Evolutionary conservation across 2,797 vertebrate species (phyloP).

Genomic region (Semaprochilodus insignis): DNA sequence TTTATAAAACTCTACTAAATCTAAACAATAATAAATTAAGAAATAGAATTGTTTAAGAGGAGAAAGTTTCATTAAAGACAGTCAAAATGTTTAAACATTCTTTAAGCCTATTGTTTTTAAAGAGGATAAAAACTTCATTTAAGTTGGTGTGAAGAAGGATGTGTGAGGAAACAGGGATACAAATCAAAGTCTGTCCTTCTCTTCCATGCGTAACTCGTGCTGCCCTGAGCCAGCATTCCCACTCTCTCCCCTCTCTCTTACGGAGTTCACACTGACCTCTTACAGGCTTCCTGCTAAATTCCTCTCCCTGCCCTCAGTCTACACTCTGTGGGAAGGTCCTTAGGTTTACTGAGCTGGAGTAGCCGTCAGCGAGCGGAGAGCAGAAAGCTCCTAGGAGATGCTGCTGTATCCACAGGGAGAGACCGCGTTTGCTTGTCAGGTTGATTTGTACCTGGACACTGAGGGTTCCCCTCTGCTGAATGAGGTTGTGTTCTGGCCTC

Average conservation of each 20-base stretch:
- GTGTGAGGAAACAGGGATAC: background rate
- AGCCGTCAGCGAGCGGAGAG: background rate
- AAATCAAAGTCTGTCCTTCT: background rate
- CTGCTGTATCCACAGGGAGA: background rate
- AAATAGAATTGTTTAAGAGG: too few relatives aligned
- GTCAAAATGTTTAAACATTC: too few relatives aligned
- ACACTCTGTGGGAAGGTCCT: slow-evolving; percentile 38
- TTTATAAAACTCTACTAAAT: too few relatives aligned
- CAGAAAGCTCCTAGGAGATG: background rate
- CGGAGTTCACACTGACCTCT: background rate
- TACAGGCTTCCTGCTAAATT: slow-evolving; percentile 70
- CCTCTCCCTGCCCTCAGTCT: slow-evolving; percentile 60
- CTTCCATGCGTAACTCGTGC: background rate
- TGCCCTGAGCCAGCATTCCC: slow-evolving; percentile 2
- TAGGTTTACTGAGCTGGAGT: slow-evolving; percentile 57
- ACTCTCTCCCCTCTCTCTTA: background rate
- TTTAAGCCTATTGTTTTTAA: too few relatives aligned
- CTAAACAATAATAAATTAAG: too few relatives aligned
- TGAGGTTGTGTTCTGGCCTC: background rate
- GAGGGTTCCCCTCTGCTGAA: background rate
- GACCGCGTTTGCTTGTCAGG: background rate
- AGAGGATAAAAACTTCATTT: too few relatives aligned
- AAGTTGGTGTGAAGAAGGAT: too few relatives aligned
- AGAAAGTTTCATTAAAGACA: too few relatives aligned
- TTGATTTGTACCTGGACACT: background rate